phyloP scores from a whole-genome alignment of 2,797 vertebrate genomes.

The Diplodus puntazzo region DNA sequence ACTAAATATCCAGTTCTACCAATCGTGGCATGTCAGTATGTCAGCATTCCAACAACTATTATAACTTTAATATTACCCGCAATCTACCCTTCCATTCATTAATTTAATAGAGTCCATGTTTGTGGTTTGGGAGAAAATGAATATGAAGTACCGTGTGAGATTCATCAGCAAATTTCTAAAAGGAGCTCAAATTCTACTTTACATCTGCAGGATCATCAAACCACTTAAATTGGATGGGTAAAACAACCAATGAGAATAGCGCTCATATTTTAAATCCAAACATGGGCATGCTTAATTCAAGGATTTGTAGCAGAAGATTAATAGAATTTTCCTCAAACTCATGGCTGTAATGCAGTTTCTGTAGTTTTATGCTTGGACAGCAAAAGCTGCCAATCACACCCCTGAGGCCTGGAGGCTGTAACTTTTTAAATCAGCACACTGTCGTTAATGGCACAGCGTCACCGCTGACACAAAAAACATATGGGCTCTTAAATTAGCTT shows the following conservation, averaged over 20 bases:
- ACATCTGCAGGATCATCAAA: slow-evolving; percentile 46
- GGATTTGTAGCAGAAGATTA: slow-evolving; percentile 26
- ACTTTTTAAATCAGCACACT: slow-evolving; percentile 35
- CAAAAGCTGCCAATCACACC: slow-evolving; percentile 37
- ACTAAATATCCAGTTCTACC: background rate
- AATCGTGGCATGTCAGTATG: background rate
- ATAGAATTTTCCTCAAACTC: slow-evolving; percentile 10
- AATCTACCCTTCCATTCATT: slow-evolving; percentile 10
- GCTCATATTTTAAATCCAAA: slow-evolving; percentile 27
- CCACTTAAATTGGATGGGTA: slow-evolving; percentile 17
- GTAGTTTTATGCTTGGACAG: slow-evolving; percentile 27
- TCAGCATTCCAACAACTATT: slow-evolving; percentile 20
- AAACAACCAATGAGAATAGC: slow-evolving; percentile 19
- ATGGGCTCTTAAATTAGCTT: slow-evolving; percentile 6
- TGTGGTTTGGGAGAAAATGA: slow-evolving; percentile 20
- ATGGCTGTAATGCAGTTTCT: slow-evolving; percentile 13
- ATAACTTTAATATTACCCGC: slow-evolving; percentile 2
- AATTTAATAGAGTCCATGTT: slow-evolving; percentile 24
- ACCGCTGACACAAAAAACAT: slow-evolving; percentile 18
- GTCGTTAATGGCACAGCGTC: slow-evolving; percentile 4
- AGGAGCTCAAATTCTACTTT: slow-evolving; percentile 20
- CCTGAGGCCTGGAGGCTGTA: slow-evolving; percentile 4
- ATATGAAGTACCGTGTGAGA: background rate
- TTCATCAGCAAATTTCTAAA: slow-evolving; percentile 43
- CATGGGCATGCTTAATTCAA: slow-evolving; percentile 23